Percentiles rank a stretch among this genome's conserved stretches.
Conservation (phyloP, 2,797 vertebrate genomes). For the Syngnathus rostellatus region DNA sequence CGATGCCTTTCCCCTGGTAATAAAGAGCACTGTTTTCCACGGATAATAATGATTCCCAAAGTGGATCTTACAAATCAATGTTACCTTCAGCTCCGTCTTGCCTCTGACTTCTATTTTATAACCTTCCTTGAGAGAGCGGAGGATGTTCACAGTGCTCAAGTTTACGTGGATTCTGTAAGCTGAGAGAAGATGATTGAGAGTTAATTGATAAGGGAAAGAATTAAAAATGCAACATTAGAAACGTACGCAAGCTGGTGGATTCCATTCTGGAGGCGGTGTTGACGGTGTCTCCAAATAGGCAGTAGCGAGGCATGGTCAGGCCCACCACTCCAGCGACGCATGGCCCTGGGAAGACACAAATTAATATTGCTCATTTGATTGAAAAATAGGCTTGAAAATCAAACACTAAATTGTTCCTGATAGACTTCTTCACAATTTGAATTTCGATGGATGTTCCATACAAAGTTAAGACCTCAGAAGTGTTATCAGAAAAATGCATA, state of each 20-base stretch:
- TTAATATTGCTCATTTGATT: background rate
- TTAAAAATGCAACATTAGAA: background rate
- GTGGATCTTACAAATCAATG: background rate
- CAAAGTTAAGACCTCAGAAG: background rate
- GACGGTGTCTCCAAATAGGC: slow-evolving; percentile 82
- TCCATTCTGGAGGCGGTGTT: slow-evolving; percentile 84
- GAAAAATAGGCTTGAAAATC: background rate
- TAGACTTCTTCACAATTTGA: no score
- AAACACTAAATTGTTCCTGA: background rate
- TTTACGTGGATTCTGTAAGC: slow-evolving; percentile 82
- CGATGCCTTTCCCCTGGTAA: slow-evolving; percentile 74
- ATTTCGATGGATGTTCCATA: background rate
- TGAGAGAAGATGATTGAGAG: slow-evolving; percentile 20
- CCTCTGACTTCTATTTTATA: slow-evolving; percentile 75
- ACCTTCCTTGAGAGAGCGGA: slow-evolving; percentile 70
- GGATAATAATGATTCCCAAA: background rate
- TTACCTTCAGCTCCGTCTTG: slow-evolving; percentile 76
- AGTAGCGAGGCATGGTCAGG: slow-evolving; percentile 81
- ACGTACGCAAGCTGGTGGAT: slow-evolving; percentile 79
- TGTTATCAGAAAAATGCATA: no score
- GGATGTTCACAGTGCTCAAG: slow-evolving; percentile 71
- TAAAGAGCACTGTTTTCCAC: background rate
- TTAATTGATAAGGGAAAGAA: no score
- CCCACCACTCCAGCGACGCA: slow-evolving; percentile 80
- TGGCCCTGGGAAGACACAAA: slow-evolving; percentile 49